Evolutionary conservation across 2,888 invertebrate genomes (phyloP), one percentile per base, ranked within the genome.

Genomic region (Anodontia alba): DNA sequence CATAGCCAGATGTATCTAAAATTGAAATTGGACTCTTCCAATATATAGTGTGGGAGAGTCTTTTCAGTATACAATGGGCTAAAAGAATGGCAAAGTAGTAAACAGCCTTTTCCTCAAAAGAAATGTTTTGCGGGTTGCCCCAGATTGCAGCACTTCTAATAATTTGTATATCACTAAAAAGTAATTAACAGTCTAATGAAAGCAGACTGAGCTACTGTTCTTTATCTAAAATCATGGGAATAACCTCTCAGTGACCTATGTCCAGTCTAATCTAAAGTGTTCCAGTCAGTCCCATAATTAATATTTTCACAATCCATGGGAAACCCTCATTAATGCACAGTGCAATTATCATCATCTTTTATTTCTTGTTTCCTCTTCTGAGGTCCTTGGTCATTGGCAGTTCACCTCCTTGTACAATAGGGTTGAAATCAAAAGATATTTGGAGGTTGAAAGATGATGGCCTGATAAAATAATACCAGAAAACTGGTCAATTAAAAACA

Each of bases 281-380:
- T 79, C 73, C 72, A 75, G 81, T 84, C 84, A 79, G 79, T 81
- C 79, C 82, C 73, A 82, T 84, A 84, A 84, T 84, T 84, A 84
- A 84, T 84, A 84, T 81, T 84, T 84, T 84, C 79, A 79, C 84
- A 84, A 84, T 80, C 81, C 81, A 81, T 84, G 84, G 84, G 84
- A 84, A 83, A 81, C 79, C 77, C 84, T 81, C 84, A 84, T 84
- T 84, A 84, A 84, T 84, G 84, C 77, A 77, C 75, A 79, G 79
- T 66, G 67, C 79, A 77, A 84, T 84, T 84, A 84, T 67, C 79
- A 84, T 84, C 84, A 77, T 70, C 43, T 76, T 76, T 54, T 54
- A 54, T 54, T 54, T 54, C 54, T 54, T 23, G 26, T 54, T 54
- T 54, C 54, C 54, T 54, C n/a, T n/a, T 54, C 54, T 54, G 5